Percentiles rank a stretch among this genome's conserved stretches.
Conservation (phyloP, 2,888 invertebrate genomes). For the Herminia tarsipennalis region DNA sequence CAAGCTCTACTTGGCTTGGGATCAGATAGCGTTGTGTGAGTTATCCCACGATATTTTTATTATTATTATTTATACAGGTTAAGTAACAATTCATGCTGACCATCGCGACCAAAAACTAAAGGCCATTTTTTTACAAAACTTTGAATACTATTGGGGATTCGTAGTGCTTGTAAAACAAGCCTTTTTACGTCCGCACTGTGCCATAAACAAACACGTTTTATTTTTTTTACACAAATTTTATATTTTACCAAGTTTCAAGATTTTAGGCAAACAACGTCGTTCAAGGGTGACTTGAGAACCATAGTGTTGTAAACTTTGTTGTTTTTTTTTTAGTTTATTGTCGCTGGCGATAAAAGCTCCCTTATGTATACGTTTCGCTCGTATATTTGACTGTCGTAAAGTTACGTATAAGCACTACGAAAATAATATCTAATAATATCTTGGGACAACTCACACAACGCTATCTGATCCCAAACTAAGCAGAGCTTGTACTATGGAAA, state of each 20-base stretch:
- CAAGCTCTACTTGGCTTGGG: too few species aligned
- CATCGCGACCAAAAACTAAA: constrained; percentile 1
- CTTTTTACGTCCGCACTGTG: constrained; percentile 15
- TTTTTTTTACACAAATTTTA: constrained; percentile 24
- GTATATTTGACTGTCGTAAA: too few species aligned
- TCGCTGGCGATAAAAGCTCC: not conserved
- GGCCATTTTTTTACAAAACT: constrained; percentile 16
- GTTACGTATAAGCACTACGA: too few species aligned
- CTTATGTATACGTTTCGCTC: too few species aligned
- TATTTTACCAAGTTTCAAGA: constrained; percentile 14
- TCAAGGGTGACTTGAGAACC: constrained; percentile 21
- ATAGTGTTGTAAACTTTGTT: constrained; percentile 2
- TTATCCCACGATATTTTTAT: too few species aligned
- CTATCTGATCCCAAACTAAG: too few species aligned
- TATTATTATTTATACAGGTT: not conserved
- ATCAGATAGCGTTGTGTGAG: too few species aligned
- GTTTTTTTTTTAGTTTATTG: constrained; percentile 1
- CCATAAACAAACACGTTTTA: constrained; percentile 19
- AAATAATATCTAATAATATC: too few species aligned
- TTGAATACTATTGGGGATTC: constrained; percentile 10
- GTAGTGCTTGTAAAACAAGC: constrained; percentile 15
- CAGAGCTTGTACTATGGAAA: too few species aligned
- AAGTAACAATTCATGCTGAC: not conserved
- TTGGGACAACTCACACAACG: too few species aligned
- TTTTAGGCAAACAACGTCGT: constrained; percentile 9